A percentile compares a stretch with the other conserved stretches of the same genome.
Evolutionary conservation across 2,888 invertebrate genomes (phyloP).

Genomic region (Oligia latruncula): DNA sequence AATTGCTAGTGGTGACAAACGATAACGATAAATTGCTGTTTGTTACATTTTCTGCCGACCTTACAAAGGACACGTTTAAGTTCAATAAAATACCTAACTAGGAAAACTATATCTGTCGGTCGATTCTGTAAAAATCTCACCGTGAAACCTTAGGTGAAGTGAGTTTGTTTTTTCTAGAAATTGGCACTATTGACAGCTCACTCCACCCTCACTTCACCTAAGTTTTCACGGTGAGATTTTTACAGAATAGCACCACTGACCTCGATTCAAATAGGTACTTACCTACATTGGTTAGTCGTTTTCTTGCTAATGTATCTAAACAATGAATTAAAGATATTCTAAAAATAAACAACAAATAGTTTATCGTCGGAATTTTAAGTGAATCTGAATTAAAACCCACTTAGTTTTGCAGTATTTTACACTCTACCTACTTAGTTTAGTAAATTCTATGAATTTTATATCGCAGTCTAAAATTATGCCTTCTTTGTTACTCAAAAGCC

Average conservation of each 20-base stretch:
- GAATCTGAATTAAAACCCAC: not conserved
- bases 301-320: slow-evolving; percentile 13
- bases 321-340: slow-evolving; percentile 25
- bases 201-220: too few species aligned
- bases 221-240: too few species aligned
- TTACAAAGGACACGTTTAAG: slow-evolving; percentile 34
- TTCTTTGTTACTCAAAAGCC: not conserved
- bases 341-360: slow-evolving; percentile 23
- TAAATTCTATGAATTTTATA: not conserved
- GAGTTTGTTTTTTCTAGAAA: too few species aligned
- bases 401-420: slow-evolving; percentile 3
- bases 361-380: not conserved
- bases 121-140: too few species aligned
- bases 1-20: not conserved
- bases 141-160: too few species aligned
- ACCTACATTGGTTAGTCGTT: slow-evolving; percentile 13
- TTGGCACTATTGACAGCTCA: too few species aligned
- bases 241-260: too few species aligned
- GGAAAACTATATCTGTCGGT: slow-evolving; percentile 43
- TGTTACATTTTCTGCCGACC: slow-evolving; percentile 13
- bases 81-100: slow-evolving; percentile 33
- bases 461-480: not conserved
- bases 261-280: slow-evolving; percentile 33
- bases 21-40: slow-evolving; percentile 13
- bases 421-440: not conserved